Percentiles rank a stretch among this genome's conserved stretches.
phyloP scores from a whole-genome alignment of 2,797 vertebrate species.

The Danio choprae region DNA sequence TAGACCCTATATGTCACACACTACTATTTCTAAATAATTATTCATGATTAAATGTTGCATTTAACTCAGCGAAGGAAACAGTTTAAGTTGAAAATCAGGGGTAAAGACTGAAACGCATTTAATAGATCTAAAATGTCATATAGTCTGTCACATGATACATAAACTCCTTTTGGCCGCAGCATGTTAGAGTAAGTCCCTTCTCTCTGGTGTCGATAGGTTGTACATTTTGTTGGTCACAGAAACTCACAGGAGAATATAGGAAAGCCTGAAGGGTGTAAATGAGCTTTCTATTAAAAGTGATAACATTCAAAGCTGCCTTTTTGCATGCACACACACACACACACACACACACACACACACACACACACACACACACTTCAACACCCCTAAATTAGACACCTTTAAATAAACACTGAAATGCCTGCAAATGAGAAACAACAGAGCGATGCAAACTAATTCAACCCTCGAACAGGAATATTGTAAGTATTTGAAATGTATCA shows the following conservation, averaged over 20 bases:
- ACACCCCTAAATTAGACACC: not conserved
- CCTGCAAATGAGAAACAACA: not conserved
- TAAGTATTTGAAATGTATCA: no score
- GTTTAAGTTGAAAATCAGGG: constrained; percentile 4
- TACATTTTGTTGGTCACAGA: constrained; percentile 13
- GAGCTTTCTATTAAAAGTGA: constrained; percentile 15
- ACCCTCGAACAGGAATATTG: not conserved
- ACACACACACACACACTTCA: constrained; percentile 3
- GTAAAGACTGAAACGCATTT: not conserved
- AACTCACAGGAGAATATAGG: constrained; percentile 8
- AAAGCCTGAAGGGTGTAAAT: constrained; percentile 25
- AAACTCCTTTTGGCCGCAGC: not conserved
- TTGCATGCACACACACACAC: no score
- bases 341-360: not conserved
- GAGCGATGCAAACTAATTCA: not conserved
- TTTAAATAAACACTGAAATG: not conserved
- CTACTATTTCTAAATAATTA: no score
- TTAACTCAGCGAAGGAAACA: not conserved
- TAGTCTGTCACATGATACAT: constrained; percentile 22
- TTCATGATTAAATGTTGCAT: not conserved
- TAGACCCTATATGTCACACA: not conserved
- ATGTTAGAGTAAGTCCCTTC: not conserved
- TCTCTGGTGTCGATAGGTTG: constrained; percentile 2
- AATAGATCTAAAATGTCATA: constrained; percentile 17
- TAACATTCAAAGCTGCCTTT: not conserved